Conservation (phyloP, 2,113 vertebrate species). For the Campylomormyrus numenius region DNA sequence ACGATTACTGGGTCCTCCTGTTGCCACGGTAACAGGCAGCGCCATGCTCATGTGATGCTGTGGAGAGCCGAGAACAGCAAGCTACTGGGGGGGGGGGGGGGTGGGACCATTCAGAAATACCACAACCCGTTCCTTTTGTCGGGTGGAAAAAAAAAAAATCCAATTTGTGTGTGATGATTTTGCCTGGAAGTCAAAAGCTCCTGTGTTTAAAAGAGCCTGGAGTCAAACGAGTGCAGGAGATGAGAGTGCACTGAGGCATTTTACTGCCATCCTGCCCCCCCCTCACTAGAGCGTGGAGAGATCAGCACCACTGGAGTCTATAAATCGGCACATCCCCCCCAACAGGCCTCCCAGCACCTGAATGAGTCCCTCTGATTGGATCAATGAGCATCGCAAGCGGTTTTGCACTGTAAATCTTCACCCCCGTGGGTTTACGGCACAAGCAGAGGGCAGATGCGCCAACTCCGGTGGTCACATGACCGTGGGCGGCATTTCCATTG, state of each 20-base stretch:
- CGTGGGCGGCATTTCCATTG: not conserved
- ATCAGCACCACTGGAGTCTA: not conserved
- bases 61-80: not conserved
- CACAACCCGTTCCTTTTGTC: not conserved
- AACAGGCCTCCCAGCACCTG: not conserved
- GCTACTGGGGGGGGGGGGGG: not conserved
- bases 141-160: not conserved
- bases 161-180: not conserved
- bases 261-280: constrained; percentile 15
- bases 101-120: not conserved
- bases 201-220: not conserved
- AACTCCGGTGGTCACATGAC: not conserved
- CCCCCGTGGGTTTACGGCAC: constrained; percentile 5
- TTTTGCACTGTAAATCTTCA: constrained; percentile 32
- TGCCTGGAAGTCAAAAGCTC: not conserved
- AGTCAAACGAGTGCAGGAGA: not conserved
- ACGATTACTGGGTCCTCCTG: not conserved
- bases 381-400: constrained; percentile 32
- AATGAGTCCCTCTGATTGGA: constrained; percentile 16
- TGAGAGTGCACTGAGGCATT: not conserved
- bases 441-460: constrained; percentile 8
- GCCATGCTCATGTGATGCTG: not conserved
- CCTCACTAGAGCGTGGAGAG: not conserved
- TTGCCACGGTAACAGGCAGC: constrained; percentile 5
- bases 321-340: not conserved